Evolutionary conservation across 1,140 invertebrate genomes (phyloP), one percentile per base, ranked within the genome.

Genomic region (Drosophila nikananu): DNA sequence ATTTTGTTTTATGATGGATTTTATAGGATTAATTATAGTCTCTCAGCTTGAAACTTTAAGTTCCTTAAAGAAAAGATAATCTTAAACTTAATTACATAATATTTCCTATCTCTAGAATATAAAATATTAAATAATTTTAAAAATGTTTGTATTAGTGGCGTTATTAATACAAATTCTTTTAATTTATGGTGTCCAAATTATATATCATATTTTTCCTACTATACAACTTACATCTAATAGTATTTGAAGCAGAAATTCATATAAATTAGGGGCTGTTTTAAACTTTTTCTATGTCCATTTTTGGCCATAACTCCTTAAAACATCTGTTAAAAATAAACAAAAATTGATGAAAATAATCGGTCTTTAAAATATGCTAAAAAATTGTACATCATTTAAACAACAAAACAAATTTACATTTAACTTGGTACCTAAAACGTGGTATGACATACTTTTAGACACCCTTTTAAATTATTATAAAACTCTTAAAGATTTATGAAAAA

Each of bases 1-100:
- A 30, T 35, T 60, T 42, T 9, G 13, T 23, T 41, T 44, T 46
- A 61, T 55, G n/a, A 35, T 21, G n/a, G 8, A 23, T 55, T 23
- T 37, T 17, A 37, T 37, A 37, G 19, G 19, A 54, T 35, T 35
- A 17, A 21, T 35, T 21, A 2, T 9, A 21, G 42, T n/a, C 12
- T 46, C 0, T 21, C 10, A 13, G 19, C 12, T 21, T 35, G 8
- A 23, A 23, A 15, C 8, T 3, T 4, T 6, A 49, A 9, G 7
- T 21, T 35, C 2, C 4, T 3, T 10, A 21, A 19, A 1, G 7
- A 5, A 37, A 55, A 2, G 0, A 54, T 5, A 23, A 9, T 0
- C 15, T 2, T 15, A 35, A 15, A 5, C 21, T 10, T 9, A 3
- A 54, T 35, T n/a, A 10, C 1, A 2, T 3, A 10, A 5, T 42